Conservation (phyloP, 2,888 invertebrate species). For the Patella pellucida region DNA sequence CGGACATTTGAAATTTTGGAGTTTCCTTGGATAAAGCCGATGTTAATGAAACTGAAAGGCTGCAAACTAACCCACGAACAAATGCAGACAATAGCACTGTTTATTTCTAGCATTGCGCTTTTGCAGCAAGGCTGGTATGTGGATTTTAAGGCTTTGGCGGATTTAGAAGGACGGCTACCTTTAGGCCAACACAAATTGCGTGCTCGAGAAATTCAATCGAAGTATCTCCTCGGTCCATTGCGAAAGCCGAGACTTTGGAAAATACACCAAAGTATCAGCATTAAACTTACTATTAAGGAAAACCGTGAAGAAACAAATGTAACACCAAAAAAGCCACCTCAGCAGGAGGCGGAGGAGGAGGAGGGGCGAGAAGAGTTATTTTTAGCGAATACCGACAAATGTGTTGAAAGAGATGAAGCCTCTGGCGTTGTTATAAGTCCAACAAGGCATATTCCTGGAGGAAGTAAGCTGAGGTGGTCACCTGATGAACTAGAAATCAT, state of each 20-base stretch:
- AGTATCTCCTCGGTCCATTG: background rate
- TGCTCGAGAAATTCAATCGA: background rate
- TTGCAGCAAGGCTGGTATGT: background rate
- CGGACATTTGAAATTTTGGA: background rate
- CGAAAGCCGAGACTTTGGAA: background rate
- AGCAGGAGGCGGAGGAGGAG: background rate
- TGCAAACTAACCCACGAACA: background rate
- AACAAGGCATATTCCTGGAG: background rate
- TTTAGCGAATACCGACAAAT: background rate
- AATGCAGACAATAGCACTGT: background rate
- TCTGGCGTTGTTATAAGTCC: background rate
- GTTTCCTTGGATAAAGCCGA: background rate
- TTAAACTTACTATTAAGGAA: background rate
- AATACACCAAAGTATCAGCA: background rate
- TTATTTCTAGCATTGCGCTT: constrained; percentile 1
- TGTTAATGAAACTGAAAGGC: background rate
- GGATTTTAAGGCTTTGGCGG: background rate
- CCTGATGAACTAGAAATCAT: constrained; percentile 3
- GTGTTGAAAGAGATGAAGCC: background rate
- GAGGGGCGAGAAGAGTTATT: background rate
- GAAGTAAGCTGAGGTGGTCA: background rate
- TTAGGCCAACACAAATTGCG: background rate
- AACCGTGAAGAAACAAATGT: background rate
- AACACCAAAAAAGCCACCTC: background rate
- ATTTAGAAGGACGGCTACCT: background rate